Evolutionary conservation across 2,888 invertebrate species (phyloP), one percentile per base, ranked within the genome.

Genomic region (Argynnis bischoffii): DNA sequence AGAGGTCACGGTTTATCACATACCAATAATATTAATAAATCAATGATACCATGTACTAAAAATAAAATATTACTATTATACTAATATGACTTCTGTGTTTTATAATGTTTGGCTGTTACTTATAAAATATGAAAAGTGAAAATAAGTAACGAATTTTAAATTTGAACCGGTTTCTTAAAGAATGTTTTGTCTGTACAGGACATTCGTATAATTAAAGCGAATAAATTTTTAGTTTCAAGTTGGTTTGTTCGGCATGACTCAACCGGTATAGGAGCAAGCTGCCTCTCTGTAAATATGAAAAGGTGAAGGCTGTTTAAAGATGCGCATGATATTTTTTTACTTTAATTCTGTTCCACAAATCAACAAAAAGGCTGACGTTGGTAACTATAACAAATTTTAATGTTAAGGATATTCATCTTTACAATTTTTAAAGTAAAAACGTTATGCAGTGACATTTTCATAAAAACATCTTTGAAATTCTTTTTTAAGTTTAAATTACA

Each of bases 301-400:
- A 88, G 87, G 84, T 88, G 88, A 88, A 87, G 88, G 88, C 77
- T 69, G 63, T 41, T 18, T 47, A 11, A 41, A 64, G 60, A 69
- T 69, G 64, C 60, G 26, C 55, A 55, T 41, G 50, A 51, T 53
- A 41, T 54, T 55, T 60, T 66, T 35, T 41, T 53, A 14, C 8
- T 47, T 16, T 15, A 57, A 47, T 46, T 47, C 51, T 47, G 48
- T 63, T 56, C n/a, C 59, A n/a, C 15, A 51, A 18, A 55, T 26
- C 15, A 50, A 51, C 46, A 51, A 18, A 31, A 41, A 61, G 51
- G 41, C 50, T 18, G 16, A 35, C 16, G 60, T 35, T 60, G 11
- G 11, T 60, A 14, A 31, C 16, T 35, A n/a, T n/a, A 15, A 51
- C 3, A 35, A 60, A 51, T 35, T 26, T 35, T 60, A 50, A 50